Percentiles rank a stretch among this genome's conserved stretches.
These are phyloP conservation scores for Arctia plantaginis DNA, from an alignment of 2,888 invertebrate genomes.

Conservation along the genomic window DNA sequence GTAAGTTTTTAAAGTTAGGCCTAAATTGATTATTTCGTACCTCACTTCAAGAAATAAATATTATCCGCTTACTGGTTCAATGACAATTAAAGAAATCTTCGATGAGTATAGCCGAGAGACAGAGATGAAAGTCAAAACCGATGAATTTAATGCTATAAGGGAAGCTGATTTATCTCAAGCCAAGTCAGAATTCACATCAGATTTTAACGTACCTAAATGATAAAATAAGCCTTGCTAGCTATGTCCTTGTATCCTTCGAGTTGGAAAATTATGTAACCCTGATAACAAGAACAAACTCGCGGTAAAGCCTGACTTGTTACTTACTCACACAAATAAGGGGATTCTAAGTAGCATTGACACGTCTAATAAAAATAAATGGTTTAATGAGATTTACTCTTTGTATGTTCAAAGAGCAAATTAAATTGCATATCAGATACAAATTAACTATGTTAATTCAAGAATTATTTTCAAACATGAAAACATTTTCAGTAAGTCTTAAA, in stretches of 20 bases:
- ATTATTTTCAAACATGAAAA: too few relatives aligned
- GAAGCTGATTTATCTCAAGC: not conserved
- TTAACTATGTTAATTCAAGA: not conserved
- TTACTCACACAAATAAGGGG: not conserved
- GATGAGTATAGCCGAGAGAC: too few relatives aligned
- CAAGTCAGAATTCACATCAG: not conserved
- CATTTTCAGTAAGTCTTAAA: not conserved
- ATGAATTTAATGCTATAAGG: not conserved
- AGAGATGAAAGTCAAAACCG: not conserved
- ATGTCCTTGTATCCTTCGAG: not conserved
- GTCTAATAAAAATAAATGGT: not conserved
- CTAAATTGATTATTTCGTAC: too few relatives aligned
- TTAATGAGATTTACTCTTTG: not conserved
- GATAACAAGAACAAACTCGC: not conserved
- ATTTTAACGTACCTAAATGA: not conserved
- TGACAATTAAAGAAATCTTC: too few relatives aligned
- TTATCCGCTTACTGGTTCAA: too few relatives aligned
- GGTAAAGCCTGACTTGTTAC: not conserved
- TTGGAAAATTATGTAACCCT: not conserved
- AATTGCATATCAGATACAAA: not conserved
- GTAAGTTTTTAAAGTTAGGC: too few relatives aligned
- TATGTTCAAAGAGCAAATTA: not conserved
- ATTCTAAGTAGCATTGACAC: not conserved
- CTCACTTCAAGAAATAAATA: too few relatives aligned
- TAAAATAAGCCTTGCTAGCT: not conserved